These are phyloP conservation scores for Selenia dentaria DNA, from an alignment of 2,888 invertebrate genomes.

Conservation along the genomic window DNA sequence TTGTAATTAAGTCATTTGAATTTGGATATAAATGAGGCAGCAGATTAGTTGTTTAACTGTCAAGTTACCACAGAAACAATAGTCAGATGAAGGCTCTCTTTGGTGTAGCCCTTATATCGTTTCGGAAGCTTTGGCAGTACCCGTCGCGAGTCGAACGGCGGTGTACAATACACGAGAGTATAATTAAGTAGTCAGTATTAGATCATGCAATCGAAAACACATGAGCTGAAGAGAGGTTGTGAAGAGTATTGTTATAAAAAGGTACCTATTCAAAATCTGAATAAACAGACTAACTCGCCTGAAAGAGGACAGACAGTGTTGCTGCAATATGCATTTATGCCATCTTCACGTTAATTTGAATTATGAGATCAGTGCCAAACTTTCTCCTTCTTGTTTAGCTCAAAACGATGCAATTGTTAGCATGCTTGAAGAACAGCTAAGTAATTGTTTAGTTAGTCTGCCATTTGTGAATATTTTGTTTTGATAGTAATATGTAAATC, in stretches of 20 bases:
- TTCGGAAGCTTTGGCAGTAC: constrained; percentile 50
- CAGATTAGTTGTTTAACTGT: constrained; percentile 74
- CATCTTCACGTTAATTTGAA: constrained; percentile 77
- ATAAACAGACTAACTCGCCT: constrained; percentile 78
- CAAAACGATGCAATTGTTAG: constrained; percentile 84
- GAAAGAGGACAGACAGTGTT: constrained; percentile 66
- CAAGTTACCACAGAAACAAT: constrained; percentile 81
- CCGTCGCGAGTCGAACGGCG: constrained; percentile 35
- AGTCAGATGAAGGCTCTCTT: constrained; percentile 80
- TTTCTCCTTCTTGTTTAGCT: constrained; percentile 83
- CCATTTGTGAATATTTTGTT: constrained; percentile 85
- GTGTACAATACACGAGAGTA: constrained; percentile 31
- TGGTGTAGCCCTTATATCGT: constrained; percentile 63
- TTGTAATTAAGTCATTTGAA: constrained; percentile 76
- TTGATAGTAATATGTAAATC: constrained; percentile 85
- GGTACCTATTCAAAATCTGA: constrained; percentile 83
- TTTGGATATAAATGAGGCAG: constrained; percentile 76
- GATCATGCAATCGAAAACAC: constrained; percentile 58
- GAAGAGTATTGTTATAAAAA: constrained; percentile 81
- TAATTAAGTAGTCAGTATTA: constrained; percentile 68
- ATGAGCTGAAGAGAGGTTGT: constrained; percentile 79
- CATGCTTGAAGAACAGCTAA: constrained; percentile 81
- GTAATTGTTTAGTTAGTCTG: constrained; percentile 84
- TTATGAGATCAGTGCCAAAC: constrained; percentile 84
- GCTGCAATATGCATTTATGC: constrained; percentile 83